Conservation (phyloP, 2,888 invertebrate species). For the Ophonus ardosiacus region DNA sequence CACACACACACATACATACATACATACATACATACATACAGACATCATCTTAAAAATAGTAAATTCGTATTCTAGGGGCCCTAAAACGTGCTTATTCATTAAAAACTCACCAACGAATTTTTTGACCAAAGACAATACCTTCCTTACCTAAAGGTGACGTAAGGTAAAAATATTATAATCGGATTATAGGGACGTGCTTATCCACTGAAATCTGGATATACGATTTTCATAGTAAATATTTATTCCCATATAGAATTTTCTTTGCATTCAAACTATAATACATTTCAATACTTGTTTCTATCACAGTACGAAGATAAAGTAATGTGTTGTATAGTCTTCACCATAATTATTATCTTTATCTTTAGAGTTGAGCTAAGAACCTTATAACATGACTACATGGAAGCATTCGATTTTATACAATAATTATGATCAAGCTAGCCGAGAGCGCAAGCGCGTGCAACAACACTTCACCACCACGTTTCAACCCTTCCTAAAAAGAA, state of each 20-base stretch:
- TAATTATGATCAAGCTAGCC: constrained; percentile 51
- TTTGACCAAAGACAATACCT: no score
- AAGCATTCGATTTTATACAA: constrained; percentile 53
- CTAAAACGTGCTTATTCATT: no score
- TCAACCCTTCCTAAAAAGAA: background rate
- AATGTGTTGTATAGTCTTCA: constrained; percentile 30
- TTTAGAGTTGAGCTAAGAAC: constrained; percentile 28
- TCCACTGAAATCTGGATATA: no score
- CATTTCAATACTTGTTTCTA: background rate
- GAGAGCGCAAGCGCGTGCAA: constrained; percentile 21
- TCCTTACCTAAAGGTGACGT: no score
- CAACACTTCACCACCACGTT: background rate
- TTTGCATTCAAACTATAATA: background rate
- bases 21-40: no score
- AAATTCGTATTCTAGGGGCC: no score
- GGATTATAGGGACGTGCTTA: no score
- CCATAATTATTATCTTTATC: constrained; percentile 54
- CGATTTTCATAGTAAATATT: no score
- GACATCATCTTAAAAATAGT: no score
- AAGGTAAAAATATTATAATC: no score
- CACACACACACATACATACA: no score
- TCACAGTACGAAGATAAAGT: background rate
- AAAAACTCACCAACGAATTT: no score
- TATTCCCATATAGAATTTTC: background rate
- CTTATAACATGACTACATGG: constrained; percentile 19